These are phyloP conservation scores for Bothrops alternatus DNA, from an alignment of 2,797 vertebrate species.

Conservation along the genomic window DNA sequence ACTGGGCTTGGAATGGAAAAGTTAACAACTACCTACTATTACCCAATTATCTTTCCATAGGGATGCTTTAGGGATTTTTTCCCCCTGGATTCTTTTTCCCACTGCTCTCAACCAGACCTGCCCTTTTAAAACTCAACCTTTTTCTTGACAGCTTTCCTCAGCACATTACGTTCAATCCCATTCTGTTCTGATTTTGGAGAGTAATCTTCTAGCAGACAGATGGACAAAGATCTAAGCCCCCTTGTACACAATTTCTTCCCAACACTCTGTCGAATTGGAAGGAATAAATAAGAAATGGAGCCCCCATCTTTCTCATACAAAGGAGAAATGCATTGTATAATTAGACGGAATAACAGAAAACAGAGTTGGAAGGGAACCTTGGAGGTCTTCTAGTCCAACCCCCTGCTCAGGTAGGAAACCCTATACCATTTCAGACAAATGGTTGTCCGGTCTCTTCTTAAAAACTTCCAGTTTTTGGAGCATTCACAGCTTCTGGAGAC, in stretches of 20 bases:
- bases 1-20: not conserved
- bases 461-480: too few relatives aligned
- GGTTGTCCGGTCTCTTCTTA: too few relatives aligned
- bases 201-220: not conserved
- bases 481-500: too few relatives aligned
- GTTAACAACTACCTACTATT: not conserved
- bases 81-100: not conserved
- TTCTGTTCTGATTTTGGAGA: not conserved
- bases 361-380: too few relatives aligned
- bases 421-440: too few relatives aligned
- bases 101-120: not conserved
- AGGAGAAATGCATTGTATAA: not conserved
- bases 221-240: not conserved
- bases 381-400: too few relatives aligned
- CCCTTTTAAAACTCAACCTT: not conserved
- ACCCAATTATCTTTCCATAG: not conserved
- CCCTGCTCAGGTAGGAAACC: too few relatives aligned
- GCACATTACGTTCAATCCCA: not conserved
- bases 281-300: not conserved
- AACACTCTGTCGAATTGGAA: not conserved
- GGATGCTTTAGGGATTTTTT: not conserved
- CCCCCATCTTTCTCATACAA: not conserved
- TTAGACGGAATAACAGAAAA: not conserved
- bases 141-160: not conserved
- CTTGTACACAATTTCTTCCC: not conserved